Percentiles rank a stretch among this genome's conserved stretches.
phyloP scores from a whole-genome alignment of 2,113 vertebrate species.

The Hystrix brachyura region DNA sequence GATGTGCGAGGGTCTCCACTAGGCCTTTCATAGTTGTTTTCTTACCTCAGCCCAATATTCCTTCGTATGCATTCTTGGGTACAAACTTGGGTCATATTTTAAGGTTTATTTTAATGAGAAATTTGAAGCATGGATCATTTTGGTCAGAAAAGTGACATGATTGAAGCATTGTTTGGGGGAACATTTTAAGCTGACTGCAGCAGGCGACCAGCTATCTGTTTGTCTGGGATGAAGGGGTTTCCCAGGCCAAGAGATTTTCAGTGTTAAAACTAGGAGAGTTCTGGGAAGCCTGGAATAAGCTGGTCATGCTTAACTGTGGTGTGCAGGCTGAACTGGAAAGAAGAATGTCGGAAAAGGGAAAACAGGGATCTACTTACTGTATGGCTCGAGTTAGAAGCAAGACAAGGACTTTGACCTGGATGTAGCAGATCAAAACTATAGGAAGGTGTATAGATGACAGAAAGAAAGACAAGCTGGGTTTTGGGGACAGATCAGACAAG shows the following conservation, averaged over 20 bases:
- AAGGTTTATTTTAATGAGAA: slow-evolving; percentile 58
- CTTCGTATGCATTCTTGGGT: neutral
- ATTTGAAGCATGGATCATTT: slow-evolving; percentile 2
- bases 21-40: neutral
- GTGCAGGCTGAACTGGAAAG: neutral
- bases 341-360: neutral
- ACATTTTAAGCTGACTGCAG: neutral
- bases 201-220: neutral
- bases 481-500: neutral
- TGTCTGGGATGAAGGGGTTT: neutral
- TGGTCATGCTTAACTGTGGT: neutral
- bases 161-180: neutral
- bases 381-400: neutral
- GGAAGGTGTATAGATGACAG: neutral
- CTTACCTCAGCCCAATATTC: neutral
- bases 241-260: neutral
- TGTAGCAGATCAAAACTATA: neutral
- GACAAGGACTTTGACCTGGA: neutral
- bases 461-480: neutral
- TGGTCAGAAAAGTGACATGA: neutral
- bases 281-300: neutral
- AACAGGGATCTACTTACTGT: neutral
- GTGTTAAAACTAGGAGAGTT: neutral
- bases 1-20: neutral
- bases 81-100: neutral